Base-by-base conservation (phyloP, 2,888 invertebrate genomes). In the Ennomos erosarius region DNA sequence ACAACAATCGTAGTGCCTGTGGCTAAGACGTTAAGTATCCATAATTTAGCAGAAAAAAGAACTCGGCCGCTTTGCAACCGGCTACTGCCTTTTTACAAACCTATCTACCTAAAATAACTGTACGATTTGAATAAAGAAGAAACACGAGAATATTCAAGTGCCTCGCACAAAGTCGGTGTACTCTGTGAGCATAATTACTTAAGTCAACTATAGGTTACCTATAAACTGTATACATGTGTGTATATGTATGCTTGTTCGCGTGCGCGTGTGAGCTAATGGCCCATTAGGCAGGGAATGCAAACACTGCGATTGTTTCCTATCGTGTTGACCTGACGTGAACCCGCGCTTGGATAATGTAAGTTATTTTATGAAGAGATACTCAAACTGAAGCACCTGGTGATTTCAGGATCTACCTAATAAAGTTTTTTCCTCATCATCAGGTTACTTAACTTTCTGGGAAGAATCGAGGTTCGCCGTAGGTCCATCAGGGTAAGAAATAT, bases 181-280 rank as follows among this genome's bases (percentile, higher is more conserved):
- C 6, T 26, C 26, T 26, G n/a, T 45, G 16, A 35, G 11, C 33
- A 16, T 26, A 52, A 52, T 45, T 45, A 44, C 38, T 33, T 39
- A 40, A 42, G 47, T 36, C 42, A 47, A 16, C 40, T 10, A 35
- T 42, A 26, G 38, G 36, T 46, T 36, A 13, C 38, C 10, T 26
- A 26, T 6, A 26, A 6, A 5, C 26, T 26, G 5, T 5, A 26
- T 26, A 26, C 5, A 26, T 3, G 16, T 16, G 3, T 1, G 16
- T 10, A 10, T 10, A 35, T 35, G n/a, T 16, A 37, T 8, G 34
- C 10, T 73, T 65, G 65, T 63, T 68, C 82, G 82, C 85, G 85
- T 84, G 73, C 78, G 75, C 68, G 74, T 65, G 60, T 69, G 61
- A 62, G 59, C 72, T 84, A 86, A 85, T 84, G 70, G 82, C 53